Base-by-base conservation (phyloP, 2,113 vertebrate genomes). In the Menura novaehollandiae region DNA sequence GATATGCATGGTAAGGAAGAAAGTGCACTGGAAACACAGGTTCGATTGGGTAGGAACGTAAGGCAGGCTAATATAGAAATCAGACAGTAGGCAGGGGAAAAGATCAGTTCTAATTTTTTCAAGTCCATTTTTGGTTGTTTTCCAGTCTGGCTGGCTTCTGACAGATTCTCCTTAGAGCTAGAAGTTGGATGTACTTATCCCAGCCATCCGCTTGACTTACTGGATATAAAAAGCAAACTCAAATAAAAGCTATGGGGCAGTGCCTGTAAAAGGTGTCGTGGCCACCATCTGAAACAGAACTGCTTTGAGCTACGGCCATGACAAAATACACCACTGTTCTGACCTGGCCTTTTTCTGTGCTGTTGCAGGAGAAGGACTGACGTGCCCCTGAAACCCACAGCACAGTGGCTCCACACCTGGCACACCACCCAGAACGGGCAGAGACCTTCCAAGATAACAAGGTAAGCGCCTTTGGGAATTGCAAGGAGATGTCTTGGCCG, bases 371-470 rank as follows among this genome's bases (percentile, higher is more conserved):
- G n/a, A 35, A 85, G 28, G 22, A 59, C 15, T 37, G 33, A 55
- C 0, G 1, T 24, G n/a, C 6, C 52, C n/a, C 35, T 24, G 52
- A 32, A 33, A 46, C 6, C 7, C 51, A 19, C 28, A 35, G 60
- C 27, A 21, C 20, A 5, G 16, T 1, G 13, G 33, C 63, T 33
- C 10, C 2, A 16, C 10, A 6, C 14, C 19, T 18, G 19, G 58
- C 33, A 75, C 28, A 10, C 8, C 21, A 26, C 52, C 13, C 20
- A 26, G 16, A 37, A 27, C 0, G 1, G 6, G 16, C 59, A 47
- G 23, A 56, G 52, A 56, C 16, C 24, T 32, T 44, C 28, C 43
- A 19, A 44, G n/a, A 13, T 8, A 51, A 30, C 37, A n/a, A 66
- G 41, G 69, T 71, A 76, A 49, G 15, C 4, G 11, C 43, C 18